Evolutionary conservation across 2,797 vertebrate species (phyloP).

Genomic region (Eulemur coronatus): DNA sequence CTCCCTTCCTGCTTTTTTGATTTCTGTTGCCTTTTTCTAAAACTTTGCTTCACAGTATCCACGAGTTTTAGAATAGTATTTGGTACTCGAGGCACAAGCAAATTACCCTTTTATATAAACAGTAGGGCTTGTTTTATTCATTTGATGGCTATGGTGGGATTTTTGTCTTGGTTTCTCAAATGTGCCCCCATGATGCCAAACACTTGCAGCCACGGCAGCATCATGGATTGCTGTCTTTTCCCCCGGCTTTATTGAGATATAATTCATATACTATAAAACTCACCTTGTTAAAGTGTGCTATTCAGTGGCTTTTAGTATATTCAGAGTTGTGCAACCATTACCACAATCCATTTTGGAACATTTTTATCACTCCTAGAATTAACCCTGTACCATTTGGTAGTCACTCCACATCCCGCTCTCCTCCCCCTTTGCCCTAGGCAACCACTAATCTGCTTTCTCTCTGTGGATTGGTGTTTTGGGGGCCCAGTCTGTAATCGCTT

Average conservation of each 20-base stretch:
- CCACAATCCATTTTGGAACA: neutral
- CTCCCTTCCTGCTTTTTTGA: neutral
- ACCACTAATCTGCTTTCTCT: neutral
- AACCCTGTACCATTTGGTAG: neutral
- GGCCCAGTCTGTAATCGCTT: neutral
- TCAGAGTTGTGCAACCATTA: neutral
- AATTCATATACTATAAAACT: neutral
- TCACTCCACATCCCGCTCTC: neutral
- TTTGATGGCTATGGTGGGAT: neutral
- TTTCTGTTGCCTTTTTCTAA: neutral
- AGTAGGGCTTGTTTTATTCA: neutral
- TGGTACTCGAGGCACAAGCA: neutral
- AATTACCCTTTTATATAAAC: neutral
- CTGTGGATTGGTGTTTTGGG: neutral
- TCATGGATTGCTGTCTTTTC: neutral
- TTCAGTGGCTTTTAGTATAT: neutral
- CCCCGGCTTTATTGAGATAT: neutral
- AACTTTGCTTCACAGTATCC: neutral
- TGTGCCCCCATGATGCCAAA: neutral
- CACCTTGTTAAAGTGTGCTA: neutral
- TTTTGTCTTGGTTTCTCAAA: constrained; percentile 14
- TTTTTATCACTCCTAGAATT: neutral
- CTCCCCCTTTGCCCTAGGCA: neutral
- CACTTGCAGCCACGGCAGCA: neutral
- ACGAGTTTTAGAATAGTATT: constrained; percentile 6